phyloP scores from a whole-genome alignment of 2,888 invertebrate genomes.

The Ctenicera cuprea region DNA sequence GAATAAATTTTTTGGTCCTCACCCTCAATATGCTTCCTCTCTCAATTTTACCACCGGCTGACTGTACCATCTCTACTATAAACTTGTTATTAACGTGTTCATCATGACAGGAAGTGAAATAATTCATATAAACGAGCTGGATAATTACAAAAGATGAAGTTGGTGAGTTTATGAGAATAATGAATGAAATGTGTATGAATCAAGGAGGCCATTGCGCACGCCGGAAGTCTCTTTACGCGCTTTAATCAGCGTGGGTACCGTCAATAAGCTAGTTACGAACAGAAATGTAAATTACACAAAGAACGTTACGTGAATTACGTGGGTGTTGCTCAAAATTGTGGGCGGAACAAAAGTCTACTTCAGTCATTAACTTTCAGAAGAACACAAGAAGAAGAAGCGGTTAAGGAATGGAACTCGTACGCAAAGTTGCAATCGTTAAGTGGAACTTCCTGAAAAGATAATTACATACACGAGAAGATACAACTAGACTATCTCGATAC shows the following conservation, averaged over 20 bases:
- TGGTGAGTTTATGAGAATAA: slow-evolving; percentile 53
- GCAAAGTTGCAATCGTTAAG: neutral
- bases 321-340: slow-evolving; percentile 26
- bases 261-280: slow-evolving; percentile 42
- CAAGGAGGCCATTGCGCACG: slow-evolving; percentile 52
- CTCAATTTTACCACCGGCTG: neutral
- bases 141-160: slow-evolving; percentile 53
- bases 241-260: slow-evolving; percentile 58
- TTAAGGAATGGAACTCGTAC: neutral
- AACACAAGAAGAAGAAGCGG: neutral
- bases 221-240: slow-evolving; percentile 56
- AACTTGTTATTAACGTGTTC: slow-evolving; percentile 36
- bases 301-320: slow-evolving; percentile 27
- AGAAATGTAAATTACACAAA: slow-evolving; percentile 40
- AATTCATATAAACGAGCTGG: slow-evolving; percentile 56
- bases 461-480: slow-evolving; percentile 6
- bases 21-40: neutral
- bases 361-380: neutral
- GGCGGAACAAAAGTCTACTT: slow-evolving; percentile 18
- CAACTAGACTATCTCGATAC: neutral
- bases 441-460: slow-evolving; percentile 13
- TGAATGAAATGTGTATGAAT: slow-evolving; percentile 54
- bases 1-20: too few relatives aligned
- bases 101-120: slow-evolving; percentile 54
- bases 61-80: neutral